These are phyloP conservation scores for Psittacula derbiana DNA, from an alignment of 2,797 vertebrate species.

Conservation along the genomic window DNA sequence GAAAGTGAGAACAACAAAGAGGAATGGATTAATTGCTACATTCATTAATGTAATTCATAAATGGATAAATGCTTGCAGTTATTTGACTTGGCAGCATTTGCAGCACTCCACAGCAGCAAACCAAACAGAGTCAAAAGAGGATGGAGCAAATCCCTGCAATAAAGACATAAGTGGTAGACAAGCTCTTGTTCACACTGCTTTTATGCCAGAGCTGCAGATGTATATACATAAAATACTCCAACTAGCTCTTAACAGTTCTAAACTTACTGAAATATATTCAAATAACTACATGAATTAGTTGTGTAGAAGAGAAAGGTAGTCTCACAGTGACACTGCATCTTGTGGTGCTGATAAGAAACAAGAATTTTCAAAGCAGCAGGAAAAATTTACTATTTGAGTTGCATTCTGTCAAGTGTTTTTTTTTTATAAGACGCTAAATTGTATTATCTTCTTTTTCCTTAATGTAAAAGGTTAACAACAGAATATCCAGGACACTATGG, in stretches of 20 bases:
- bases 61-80: neutral
- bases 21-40: neutral
- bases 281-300: neutral
- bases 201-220: neutral
- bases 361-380: neutral
- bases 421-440: neutral
- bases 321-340: neutral
- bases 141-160: neutral
- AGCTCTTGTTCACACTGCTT: neutral
- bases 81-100: neutral
- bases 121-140: neutral
- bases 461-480: conserved; percentile 85
- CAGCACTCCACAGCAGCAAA: neutral
- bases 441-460: neutral
- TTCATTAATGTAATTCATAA: neutral
- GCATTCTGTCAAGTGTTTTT: neutral
- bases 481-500: conserved; percentile 86
- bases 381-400: neutral
- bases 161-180: neutral
- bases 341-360: neutral
- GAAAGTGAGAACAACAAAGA: neutral
- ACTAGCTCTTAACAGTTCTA: neutral
- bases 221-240: neutral
- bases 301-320: neutral
- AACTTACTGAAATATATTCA: neutral